These are phyloP conservation scores for Gandaritis pyraliata DNA, from an alignment of 2,888 invertebrate genomes.

Conservation along the genomic window DNA sequence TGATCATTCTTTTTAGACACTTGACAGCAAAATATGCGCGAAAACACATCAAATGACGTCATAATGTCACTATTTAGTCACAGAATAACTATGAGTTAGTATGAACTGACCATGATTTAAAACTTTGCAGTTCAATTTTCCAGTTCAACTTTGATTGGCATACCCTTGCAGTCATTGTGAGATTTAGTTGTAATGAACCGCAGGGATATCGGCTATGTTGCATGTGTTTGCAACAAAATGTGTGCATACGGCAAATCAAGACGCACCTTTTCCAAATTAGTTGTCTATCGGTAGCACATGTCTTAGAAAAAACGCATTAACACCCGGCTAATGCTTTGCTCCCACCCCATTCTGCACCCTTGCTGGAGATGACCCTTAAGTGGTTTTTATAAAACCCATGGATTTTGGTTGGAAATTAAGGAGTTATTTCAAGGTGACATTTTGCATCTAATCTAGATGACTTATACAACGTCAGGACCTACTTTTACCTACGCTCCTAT, in stretches of 20 bases:
- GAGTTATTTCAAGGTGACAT: not conserved
- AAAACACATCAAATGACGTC: no score
- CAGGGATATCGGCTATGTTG: constrained; percentile 29
- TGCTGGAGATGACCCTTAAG: constrained; percentile 21
- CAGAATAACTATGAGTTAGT: no score
- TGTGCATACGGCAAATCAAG: constrained; percentile 42
- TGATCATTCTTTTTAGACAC: no score
- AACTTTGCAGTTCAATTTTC: no score
- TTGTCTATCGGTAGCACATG: constrained; percentile 73
- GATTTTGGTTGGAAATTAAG: not conserved
- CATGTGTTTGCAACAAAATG: constrained; percentile 43
- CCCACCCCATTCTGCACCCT: constrained; percentile 29
- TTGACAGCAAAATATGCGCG: no score
- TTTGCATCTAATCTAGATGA: no score
- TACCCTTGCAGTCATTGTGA: no score
- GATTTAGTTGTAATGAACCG: not conserved
- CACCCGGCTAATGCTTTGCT: constrained; percentile 69
- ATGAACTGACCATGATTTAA: no score
- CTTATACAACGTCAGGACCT: no score
- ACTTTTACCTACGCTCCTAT: no score
- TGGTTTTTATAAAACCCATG: constrained; percentile 18
- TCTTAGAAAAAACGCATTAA: constrained; percentile 74
- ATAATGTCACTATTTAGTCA: no score
- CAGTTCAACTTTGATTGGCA: no score
- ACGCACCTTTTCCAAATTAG: constrained; percentile 76